phyloP scores from a whole-genome alignment of 1,140 invertebrate genomes.

The Zeugodacus cucurbitae region DNA sequence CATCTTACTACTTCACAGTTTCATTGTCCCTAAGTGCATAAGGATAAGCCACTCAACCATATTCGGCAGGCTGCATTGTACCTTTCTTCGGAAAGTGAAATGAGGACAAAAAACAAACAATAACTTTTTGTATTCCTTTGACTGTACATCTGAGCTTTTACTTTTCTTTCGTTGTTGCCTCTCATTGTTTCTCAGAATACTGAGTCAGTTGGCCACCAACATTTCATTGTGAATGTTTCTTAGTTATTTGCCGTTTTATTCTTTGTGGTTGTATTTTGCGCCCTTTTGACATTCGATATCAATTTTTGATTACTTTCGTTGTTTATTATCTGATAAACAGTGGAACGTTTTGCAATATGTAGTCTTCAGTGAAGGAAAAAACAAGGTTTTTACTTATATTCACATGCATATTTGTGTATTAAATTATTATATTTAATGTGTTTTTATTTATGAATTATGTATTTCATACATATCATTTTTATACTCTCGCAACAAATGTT shows the following conservation, averaged over 20 bases:
- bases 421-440: too few species aligned
- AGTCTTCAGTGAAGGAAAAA: too few species aligned
- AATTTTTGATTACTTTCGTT: slow-evolving; percentile 13
- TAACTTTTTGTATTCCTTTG: slow-evolving; percentile 39
- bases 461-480: too few species aligned
- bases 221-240: slow-evolving; percentile 9
- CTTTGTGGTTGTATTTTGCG: neutral
- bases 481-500: too few species aligned
- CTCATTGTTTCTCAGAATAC: neutral
- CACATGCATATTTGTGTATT: too few species aligned
- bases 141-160: neutral
- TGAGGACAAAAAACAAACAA: slow-evolving; percentile 41
- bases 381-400: too few species aligned
- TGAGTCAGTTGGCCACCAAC: neutral
- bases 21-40: neutral
- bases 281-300: slow-evolving; percentile 32
- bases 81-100: neutral
- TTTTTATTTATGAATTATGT: too few species aligned
- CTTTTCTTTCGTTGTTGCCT: neutral
- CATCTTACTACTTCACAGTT: neutral
- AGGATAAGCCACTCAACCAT: neutral
- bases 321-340: neutral
- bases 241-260: neutral
- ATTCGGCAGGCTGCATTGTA: neutral
- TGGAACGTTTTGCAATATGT: too few species aligned